Base-by-base conservation (phyloP, 2,113 vertebrate genomes). In the Corythaixoides concolor region DNA sequence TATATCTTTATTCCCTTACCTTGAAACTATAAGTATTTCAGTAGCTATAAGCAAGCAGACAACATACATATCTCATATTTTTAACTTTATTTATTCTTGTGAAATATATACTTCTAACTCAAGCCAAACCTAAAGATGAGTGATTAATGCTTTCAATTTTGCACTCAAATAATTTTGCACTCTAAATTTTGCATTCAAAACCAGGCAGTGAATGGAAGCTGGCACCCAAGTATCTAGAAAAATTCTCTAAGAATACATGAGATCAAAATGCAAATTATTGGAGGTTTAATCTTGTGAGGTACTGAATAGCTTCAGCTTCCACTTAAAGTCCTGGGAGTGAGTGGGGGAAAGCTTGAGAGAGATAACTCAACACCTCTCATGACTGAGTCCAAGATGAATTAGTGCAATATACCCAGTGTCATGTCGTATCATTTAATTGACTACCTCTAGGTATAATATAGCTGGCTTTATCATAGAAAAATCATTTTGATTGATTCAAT, bases 401-500 rank as follows among this genome's bases (percentile, higher is more conserved):
- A 95, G 59, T 88, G 79, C 62, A 91, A 94, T 93, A 94, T 89
- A 90, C 11, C 27, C 62, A 85, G 28, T 96, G 95, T 91, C 89
- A 95, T 85, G 50, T 91, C 90, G 93, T 73, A 88, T 75, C 96
- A 82, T 73, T 88, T 97, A 96, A 97, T 96, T 95, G 95, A 92
- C 94, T 92, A 94, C 90, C 79, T 47, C 90, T 78, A 88, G 85
- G 92, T 96, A 87, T 75, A 79, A 86, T 87, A 81, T 72, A 94
- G 73, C 75, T 89, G 79, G 26, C 63, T 89, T 93, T 91, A 97
- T 91, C 76, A 89, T 24, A 60, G 89, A 96, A 96, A 93, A 95
- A 95, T 88, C 39, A 89, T 94, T 89, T 62, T 96, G 93, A 83
- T 93, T 94, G 95, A 96, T 97, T 89, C 91, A 41, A 93, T 83